Evolutionary conservation across 2,888 invertebrate species (phyloP), one percentile per base, ranked within the genome.

Genomic region (Apantesis nais): DNA sequence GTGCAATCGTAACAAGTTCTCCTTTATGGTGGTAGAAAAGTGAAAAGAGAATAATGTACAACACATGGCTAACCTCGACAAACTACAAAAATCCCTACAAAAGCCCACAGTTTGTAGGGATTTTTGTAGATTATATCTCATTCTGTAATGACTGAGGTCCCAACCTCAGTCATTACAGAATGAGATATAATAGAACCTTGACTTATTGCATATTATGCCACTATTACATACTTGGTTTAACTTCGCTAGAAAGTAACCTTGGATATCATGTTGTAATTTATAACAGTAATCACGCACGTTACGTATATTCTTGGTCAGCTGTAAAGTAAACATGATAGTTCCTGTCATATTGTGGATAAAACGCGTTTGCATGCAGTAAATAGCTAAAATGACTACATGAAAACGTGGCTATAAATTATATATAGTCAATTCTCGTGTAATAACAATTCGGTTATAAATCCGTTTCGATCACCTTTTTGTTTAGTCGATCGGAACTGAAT

Each of bases 231-330:
- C 22, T 62, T 37, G 22, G 34, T 34, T 9, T 16, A 29, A 25
- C 14, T 44, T 44, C 16, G 22, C 29, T 65, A 52, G 9, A 66
- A 66, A 66, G 37, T 67, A 29, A 67, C 60, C 67, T 67, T 67
- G 22, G 41, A 8, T 34, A 44, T 62, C 44, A 29, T 16, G 19
- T 34, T 60, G 61, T 67, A 62, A 61, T 44, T 67, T 61, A 34
- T 48, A 67, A 67, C 34, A 39, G 31, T 34, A 62, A 4, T 48
- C 61, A 48, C 48, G 29, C 25, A 25, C 34, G 62, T 48, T 37
- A 67, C 62, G 62, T 48, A 39, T 22, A 34, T 48, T 34, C 67
- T 34, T 62, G 67, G 44, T 67, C 25, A 65, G 12, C 14, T 62
- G 25, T 37, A 62, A 37, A n/a, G 25, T 25, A 34, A 39, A 39